A percentile compares a stretch with the other conserved stretches of the same genome.
phyloP scores from a whole-genome alignment of 2,888 invertebrate species.

The Crepidodera aurea region DNA sequence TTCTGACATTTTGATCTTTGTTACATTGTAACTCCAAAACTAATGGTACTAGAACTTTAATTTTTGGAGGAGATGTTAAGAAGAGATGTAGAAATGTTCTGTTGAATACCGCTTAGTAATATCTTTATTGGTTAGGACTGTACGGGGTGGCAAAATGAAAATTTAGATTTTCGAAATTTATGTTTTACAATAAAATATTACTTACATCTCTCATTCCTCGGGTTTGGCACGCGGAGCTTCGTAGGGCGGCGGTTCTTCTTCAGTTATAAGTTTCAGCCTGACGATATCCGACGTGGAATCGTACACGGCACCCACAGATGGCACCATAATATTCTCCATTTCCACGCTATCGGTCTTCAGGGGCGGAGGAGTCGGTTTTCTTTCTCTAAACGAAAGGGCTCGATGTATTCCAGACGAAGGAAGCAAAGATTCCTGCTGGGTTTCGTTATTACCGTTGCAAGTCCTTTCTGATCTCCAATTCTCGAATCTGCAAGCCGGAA shows the following conservation, averaged over 20 bases:
- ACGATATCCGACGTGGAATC: constrained; percentile 60
- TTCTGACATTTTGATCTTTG: too few relatives aligned
- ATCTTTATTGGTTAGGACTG: too few relatives aligned
- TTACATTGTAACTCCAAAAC: too few relatives aligned
- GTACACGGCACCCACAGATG: constrained; percentile 52
- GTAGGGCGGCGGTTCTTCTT: constrained; percentile 59
- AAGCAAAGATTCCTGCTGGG: constrained; percentile 53
- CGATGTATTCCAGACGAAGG: constrained; percentile 64
- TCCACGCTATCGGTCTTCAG: constrained; percentile 66
- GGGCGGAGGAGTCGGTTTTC: constrained; percentile 52
- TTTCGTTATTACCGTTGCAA: constrained; percentile 68
- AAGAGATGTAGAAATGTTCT: too few relatives aligned
- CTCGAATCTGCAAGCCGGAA: constrained; percentile 60
- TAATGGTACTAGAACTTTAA: too few relatives aligned
- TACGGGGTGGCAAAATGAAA: too few relatives aligned
- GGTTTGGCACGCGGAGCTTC: constrained; percentile 39
- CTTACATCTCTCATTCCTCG: neutral
- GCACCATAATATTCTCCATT: constrained; percentile 60
- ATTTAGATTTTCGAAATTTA: too few relatives aligned
- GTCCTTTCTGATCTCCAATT: constrained; percentile 73
- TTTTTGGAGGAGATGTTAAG: too few relatives aligned
- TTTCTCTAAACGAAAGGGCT: constrained; percentile 64
- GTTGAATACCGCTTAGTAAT: too few relatives aligned
- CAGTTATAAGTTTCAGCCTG: constrained; percentile 59
- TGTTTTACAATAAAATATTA: neutral